phyloP scores from a whole-genome alignment of 37 sponge, comb jelly and placozoan genomes.

The Amphimedon queenslandica region DNA sequence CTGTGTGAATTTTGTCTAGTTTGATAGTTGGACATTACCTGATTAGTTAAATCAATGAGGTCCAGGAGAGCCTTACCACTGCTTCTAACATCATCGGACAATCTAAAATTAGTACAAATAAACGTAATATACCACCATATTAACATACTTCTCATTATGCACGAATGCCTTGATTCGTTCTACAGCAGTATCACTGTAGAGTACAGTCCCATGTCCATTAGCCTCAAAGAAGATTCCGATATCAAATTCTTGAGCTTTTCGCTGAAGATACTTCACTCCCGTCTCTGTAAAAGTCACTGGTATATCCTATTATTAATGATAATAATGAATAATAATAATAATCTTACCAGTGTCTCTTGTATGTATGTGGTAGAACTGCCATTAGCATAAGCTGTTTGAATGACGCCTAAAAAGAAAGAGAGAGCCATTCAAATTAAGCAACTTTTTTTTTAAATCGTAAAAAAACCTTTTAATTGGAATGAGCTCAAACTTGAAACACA shows the following conservation, averaged over 20 bases:
- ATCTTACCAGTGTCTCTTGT: conserved; percentile 35
- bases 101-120: conserved; percentile 1
- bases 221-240: conserved; percentile 96
- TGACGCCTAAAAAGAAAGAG: conserved; percentile 36
- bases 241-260: conserved; percentile 77
- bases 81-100: conserved; percentile 4
- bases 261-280: conserved; percentile 94
- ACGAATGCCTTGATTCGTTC: conserved; percentile 27
- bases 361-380: conserved; percentile 86
- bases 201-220: conserved; percentile 96
- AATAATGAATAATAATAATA: background rate
- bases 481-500: too few species aligned
- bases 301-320: conserved; percentile 30
- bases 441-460: too few species aligned
- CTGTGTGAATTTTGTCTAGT: background rate
- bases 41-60: conserved; percentile 70
- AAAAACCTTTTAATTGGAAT: too few species aligned
- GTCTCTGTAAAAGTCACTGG: conserved; percentile 75
- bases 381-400: conserved; percentile 99
- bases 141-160: conserved; percentile 15
- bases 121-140: background rate
- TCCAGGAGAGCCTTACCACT: conserved; percentile 45
- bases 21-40: conserved; percentile 28
- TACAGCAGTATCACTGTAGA: conserved; percentile 78
- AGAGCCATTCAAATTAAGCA: too few species aligned